phyloP scores from a whole-genome alignment of 2,113 vertebrate genomes.

The Potamarius usumacintae region DNA sequence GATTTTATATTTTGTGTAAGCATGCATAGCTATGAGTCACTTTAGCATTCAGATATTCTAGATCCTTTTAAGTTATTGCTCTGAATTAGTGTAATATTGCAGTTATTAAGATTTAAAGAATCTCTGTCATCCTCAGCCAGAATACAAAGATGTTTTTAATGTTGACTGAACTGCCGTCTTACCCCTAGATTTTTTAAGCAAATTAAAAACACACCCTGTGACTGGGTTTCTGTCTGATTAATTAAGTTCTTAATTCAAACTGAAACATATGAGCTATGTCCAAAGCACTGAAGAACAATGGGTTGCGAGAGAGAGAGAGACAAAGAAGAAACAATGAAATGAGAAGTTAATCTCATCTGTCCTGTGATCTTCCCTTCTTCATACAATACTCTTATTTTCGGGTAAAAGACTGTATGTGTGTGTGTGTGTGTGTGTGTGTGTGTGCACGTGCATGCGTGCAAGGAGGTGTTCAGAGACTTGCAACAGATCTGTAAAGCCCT shows the following conservation, averaged over 20 bases:
- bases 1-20: background rate
- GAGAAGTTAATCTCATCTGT: background rate
- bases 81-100: background rate
- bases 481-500: slow-evolving; percentile 28
- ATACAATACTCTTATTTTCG: too few species aligned
- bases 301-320: slow-evolving; percentile 1
- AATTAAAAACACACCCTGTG: background rate
- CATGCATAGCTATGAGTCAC: background rate
- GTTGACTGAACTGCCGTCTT: background rate
- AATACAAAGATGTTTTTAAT: slow-evolving; percentile 8
- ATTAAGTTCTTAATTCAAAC: background rate
- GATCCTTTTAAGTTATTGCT: background rate
- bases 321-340: too few species aligned
- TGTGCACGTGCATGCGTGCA: slow-evolving; percentile 32
- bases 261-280: background rate
- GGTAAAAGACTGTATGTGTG: slow-evolving; percentile 42
- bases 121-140: background rate
- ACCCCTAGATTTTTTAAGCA: background rate
- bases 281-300: slow-evolving; percentile 55
- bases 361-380: too few species aligned
- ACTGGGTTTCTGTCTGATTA: background rate
- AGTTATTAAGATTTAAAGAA: background rate
- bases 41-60: background rate
- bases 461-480: slow-evolving; percentile 25
- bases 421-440: slow-evolving; percentile 32